Evolutionary conservation across 2,888 invertebrate genomes (phyloP), one percentile per base, ranked within the genome.

Genomic region (Hyppa rectilinea): DNA sequence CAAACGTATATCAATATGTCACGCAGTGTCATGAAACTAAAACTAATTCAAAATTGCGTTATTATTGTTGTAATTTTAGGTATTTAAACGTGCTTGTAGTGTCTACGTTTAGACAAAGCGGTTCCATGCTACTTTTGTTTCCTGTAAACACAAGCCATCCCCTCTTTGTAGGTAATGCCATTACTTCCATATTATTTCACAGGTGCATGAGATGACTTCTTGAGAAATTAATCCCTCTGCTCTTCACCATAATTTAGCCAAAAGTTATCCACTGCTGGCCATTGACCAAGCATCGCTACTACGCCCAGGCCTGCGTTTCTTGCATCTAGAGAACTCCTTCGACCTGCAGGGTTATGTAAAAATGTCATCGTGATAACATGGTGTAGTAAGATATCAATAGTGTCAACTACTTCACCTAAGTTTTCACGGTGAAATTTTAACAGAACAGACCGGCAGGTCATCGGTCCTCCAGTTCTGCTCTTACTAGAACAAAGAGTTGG

Each of bases 1-100:
- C 47, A 60, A 61, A 43, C 12, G n/a, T 53, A 64, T 63, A 68
- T 64, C 66, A 56, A 64, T 34, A 40, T 29, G 34, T 60, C 43
- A n/a, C 14, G 3, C 38, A 31, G 29, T 17, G n/a, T 31, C 9
- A 26, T 17, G 23, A n/a, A 17, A 45, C 6, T 67, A 17, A 34
- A 26, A 20, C 40, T 5, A 31, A 29, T 43, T 58, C n/a, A 26
- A 10, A 4, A 23, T 31, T 38, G 47, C 38, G 7, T 12, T 29
- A 38, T 7, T 10, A 9, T 34, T 26, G 23, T 50, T 7, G 59
- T 12, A 14, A 7, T n/a, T n/a, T n/a, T 36, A 36, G 26, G 3
- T n/a, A 23, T 20, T 12, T 34, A 20, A 47, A 66, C 20, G 36
- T 7, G 29, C 23, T 38, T 66, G 3, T 23, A 38, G 23, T 17